phyloP scores from a whole-genome alignment of 2,888 invertebrate species.

The Polydrusus cervinus region DNA sequence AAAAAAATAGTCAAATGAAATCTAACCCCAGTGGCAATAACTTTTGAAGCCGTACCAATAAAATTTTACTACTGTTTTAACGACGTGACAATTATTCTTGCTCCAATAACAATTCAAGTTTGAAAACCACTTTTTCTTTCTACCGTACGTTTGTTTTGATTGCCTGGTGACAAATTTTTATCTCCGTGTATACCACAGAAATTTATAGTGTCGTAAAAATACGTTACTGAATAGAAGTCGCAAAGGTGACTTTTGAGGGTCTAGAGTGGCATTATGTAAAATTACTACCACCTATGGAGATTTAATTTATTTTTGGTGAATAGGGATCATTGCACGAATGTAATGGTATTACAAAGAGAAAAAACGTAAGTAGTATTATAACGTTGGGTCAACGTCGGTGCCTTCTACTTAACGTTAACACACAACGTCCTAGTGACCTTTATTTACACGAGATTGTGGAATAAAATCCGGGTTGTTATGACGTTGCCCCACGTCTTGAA shows the following conservation, averaged over 20 bases:
- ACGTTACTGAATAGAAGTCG: constrained; percentile 28
- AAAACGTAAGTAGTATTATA: no score
- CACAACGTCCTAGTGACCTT: no score
- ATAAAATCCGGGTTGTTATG: no score
- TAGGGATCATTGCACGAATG: background rate
- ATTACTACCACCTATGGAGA: constrained; percentile 34
- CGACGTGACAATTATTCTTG: constrained; percentile 38
- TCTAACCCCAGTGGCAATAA: constrained; percentile 7
- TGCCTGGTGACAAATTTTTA: constrained; percentile 44
- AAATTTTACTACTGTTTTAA: constrained; percentile 41
- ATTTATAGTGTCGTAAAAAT: constrained; percentile 43
- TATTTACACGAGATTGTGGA: no score
- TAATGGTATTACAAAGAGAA: no score
- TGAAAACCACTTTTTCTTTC: constrained; percentile 46
- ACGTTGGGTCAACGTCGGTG: no score
- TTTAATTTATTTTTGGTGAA: constrained; percentile 26
- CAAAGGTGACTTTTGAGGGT: constrained; percentile 15
- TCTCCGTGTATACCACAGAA: constrained; percentile 33
- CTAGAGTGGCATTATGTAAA: constrained; percentile 37
- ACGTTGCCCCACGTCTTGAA: no score
- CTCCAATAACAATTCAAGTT: constrained; percentile 38
- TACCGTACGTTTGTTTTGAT: constrained; percentile 45
- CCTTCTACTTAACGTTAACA: no score
- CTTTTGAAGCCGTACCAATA: constrained; percentile 20
- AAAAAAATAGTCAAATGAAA: constrained; percentile 11